Conservation (phyloP, 2,113 vertebrate genomes). For the Empidonax traillii region DNA sequence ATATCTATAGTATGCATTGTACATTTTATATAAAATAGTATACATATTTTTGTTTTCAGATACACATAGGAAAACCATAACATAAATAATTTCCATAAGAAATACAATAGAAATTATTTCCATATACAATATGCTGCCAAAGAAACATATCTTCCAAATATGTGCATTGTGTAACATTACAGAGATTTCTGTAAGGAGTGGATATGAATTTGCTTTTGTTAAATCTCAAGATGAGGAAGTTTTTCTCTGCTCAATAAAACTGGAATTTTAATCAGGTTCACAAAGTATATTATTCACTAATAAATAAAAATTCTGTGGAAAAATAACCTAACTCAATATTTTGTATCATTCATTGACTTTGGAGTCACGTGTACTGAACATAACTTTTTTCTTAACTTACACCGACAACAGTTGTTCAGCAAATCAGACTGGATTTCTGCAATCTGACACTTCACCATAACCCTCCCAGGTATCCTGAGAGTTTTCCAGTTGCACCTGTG, state of each 20-base stretch:
- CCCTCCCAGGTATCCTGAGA: not conserved
- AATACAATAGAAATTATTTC: slow-evolving; percentile 4
- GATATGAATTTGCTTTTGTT: not conserved
- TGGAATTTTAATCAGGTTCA: not conserved
- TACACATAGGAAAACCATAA: not conserved
- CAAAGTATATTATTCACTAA: not conserved
- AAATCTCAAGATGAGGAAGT: not conserved
- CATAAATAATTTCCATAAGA: not conserved
- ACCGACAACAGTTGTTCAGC: not conserved
- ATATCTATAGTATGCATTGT: not conserved
- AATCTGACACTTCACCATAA: not conserved
- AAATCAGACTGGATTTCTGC: not conserved
- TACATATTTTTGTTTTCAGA: not conserved
- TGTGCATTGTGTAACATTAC: not conserved
- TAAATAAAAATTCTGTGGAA: not conserved
- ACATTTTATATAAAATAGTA: not conserved
- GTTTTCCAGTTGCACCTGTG: not conserved
- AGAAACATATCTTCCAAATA: not conserved
- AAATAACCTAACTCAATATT: not conserved
- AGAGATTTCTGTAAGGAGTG: not conserved
- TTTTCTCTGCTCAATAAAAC: not conserved
- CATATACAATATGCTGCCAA: not conserved
- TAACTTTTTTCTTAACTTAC: not conserved
- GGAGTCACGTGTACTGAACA: not conserved
- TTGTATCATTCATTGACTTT: not conserved